Evolutionary conservation across 2,113 vertebrate genomes (phyloP).

Genomic region (Arizona elegans): DNA sequence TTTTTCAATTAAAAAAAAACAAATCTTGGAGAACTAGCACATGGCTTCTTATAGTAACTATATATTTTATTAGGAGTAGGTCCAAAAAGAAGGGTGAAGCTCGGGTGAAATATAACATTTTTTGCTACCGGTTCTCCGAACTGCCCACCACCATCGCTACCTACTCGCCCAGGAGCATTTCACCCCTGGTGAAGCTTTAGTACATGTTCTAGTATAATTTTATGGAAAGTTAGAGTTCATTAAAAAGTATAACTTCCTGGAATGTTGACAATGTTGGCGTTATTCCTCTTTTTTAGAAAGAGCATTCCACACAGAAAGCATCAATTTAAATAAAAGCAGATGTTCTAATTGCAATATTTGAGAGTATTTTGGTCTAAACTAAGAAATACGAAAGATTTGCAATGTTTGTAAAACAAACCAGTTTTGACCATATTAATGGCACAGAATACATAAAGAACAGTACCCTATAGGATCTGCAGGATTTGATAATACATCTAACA

Average conservation of each 20-base stretch:
- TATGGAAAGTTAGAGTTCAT: not conserved
- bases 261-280: not conserved
- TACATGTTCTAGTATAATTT: not conserved
- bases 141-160: too few relatives aligned
- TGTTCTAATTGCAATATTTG: not conserved
- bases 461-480: not conserved
- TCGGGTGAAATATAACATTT: not conserved
- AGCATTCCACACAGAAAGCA: not conserved
- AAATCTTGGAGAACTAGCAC: not conserved
- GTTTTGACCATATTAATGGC: not conserved
- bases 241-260: not conserved
- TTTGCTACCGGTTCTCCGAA: too few relatives aligned
- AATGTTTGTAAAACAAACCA: not conserved
- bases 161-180: too few relatives aligned
- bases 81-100: not conserved
- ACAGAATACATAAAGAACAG: not conserved
- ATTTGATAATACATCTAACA: not conserved
- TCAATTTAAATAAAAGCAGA: conserved; percentile 26
- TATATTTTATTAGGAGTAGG: not conserved
- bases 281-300: not conserved
- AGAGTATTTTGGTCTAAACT: conserved; percentile 4
- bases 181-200: not conserved
- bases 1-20: too few relatives aligned
- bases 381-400: not conserved
- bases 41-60: not conserved